Base-by-base conservation (phyloP, 2,888 invertebrate species). In the Xestia sexstrigata region DNA sequence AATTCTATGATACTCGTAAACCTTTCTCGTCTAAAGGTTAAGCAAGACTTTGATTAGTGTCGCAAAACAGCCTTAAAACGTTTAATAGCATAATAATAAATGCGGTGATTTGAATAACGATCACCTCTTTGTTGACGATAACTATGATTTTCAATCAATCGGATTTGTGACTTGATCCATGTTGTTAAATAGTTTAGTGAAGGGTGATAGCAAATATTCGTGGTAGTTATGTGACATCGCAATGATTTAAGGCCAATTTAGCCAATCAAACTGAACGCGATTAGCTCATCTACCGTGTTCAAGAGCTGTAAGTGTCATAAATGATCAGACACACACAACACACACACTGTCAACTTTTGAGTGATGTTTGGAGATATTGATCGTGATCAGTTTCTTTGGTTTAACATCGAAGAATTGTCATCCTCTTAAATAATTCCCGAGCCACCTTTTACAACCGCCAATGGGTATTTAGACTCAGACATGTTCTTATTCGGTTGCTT, bases 1-100 rank as follows among this genome's bases (percentile, higher is more conserved):
- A 67, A 78, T 83, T 49, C 63, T 45, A 70, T 78, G 78, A 78
- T 15, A 70, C 67, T 83, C 70, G 55, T 80, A 83, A 83, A 81
- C 42, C 55, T 58, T 78, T 83, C 66, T 67, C 47, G 15, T 52
- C 26, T 62, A 67, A 70, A 83, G 78, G 47, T 47, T 47, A 70
- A 67, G 70, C 83, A 70, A 70, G 55, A 62, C 47, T 78, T 83
- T 23, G 78, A 78, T 78, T 83, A 81, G 70, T 70, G 70, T 83
- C 35, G 78, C 78, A 70, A 83, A 82, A 70, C 45, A 66, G 39
- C 52, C 55, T 65, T n/a, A 23, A 60, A 60, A 49, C 47, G 55
- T 26, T 26, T 78, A 70, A 67, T 70, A 81, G 55, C 78, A 78
- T 67, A 62, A 83, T 67, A 83, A 81, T 70, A 83, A 63, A 83